Evolutionary conservation across 2,113 vertebrate genomes (phyloP).

Genomic region (Phaethon lepturus): DNA sequence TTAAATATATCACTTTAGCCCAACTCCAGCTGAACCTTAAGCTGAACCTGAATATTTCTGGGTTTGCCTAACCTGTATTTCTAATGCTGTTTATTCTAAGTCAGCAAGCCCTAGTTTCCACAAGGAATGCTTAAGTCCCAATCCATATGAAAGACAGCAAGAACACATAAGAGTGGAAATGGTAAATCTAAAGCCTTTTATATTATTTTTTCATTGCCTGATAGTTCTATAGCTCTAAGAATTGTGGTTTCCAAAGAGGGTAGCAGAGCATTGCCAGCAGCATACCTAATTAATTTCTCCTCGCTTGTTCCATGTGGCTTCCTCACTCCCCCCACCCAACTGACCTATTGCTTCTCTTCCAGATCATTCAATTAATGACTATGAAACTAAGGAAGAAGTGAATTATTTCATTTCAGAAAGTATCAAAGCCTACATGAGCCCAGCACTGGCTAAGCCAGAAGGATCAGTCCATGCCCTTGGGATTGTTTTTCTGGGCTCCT

Average conservation of each 20-base stretch:
- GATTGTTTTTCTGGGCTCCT: neutral
- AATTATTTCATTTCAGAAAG: slow-evolving; percentile 14
- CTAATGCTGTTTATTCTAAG: slow-evolving; percentile 16
- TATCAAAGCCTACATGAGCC: neutral
- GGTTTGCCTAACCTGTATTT: slow-evolving; percentile 7
- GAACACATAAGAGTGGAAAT: neutral
- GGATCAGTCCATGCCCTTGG: neutral
- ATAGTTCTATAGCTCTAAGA: slow-evolving; percentile 37
- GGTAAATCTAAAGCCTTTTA: slow-evolving; percentile 29
- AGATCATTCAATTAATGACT: neutral
- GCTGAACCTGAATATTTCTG: neutral
- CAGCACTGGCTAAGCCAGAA: neutral
- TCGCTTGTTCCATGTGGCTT: neutral
- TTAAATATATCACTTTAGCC: neutral
- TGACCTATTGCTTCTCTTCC: neutral
- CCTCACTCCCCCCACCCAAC: neutral
- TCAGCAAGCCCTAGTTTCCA: slow-evolving; percentile 23
- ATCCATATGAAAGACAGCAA: neutral
- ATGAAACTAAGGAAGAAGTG: neutral
- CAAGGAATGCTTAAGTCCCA: slow-evolving; percentile 3
- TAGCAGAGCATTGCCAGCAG: neutral
- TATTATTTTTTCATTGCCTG: slow-evolving; percentile 26
- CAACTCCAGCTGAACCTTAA: neutral
- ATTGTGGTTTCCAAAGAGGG: neutral
- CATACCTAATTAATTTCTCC: slow-evolving; percentile 40